These are phyloP conservation scores for Actenoides lindsayi DNA, from an alignment of 2,113 vertebrate genomes.

Conservation along the genomic window DNA sequence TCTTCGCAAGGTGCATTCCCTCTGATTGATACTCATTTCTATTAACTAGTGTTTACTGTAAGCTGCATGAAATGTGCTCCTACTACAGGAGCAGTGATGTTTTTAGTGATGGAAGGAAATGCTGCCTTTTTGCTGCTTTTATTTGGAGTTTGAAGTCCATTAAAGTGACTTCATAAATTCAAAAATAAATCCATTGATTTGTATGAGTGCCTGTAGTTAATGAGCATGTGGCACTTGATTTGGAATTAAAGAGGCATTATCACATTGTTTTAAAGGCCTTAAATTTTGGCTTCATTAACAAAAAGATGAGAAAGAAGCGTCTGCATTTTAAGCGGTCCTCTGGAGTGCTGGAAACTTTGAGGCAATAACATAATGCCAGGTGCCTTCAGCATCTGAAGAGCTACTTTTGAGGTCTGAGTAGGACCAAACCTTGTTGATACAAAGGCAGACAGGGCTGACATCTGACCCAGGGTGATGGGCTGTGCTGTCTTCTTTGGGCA, in stretches of 20 bases:
- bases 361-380: not conserved
- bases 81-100: not conserved
- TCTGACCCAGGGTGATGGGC: not conserved
- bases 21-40: slow-evolving; percentile 52
- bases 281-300: slow-evolving; percentile 16
- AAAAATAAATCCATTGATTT: slow-evolving; percentile 47
- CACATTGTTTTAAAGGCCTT: slow-evolving; percentile 32
- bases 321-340: not conserved
- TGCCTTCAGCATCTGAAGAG: not conserved
- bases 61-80: slow-evolving; percentile 27
- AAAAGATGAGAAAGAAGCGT: not conserved
- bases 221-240: slow-evolving; percentile 27
- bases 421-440: not conserved
- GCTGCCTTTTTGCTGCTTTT: slow-evolving; percentile 24
- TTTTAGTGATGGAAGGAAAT: slow-evolving; percentile 29
- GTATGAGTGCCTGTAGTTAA: slow-evolving; percentile 33
- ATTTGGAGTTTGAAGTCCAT: slow-evolving; percentile 54
- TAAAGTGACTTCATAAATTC: slow-evolving; percentile 50
- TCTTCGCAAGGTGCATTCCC: slow-evolving; percentile 14
- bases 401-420: not conserved
- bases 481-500: not conserved
- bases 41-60: slow-evolving; percentile 65
- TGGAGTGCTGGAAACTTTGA: not conserved
- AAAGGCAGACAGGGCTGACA: not conserved
- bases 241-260: slow-evolving; percentile 46